A percentile compares a stretch with the other conserved stretches of the same genome.
Evolutionary conservation across 2,113 vertebrate species (phyloP).

Genomic region (Promerops cafer): DNA sequence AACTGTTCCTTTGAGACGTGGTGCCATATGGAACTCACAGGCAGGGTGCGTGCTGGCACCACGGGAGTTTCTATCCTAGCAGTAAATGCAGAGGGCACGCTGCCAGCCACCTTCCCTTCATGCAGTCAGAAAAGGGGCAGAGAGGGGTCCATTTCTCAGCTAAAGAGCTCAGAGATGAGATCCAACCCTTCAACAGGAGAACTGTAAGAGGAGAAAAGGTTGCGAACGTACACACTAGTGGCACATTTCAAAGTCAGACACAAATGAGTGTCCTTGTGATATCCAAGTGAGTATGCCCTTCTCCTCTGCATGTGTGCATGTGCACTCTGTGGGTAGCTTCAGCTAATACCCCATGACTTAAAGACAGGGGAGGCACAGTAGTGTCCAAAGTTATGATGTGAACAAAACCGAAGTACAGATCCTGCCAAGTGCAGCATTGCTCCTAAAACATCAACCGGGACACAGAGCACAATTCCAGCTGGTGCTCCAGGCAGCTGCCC

Average conservation of each 20-base stretch:
- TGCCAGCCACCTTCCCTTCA: not conserved
- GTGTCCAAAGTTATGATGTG: rapidly evolving
- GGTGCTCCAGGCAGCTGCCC: not conserved
- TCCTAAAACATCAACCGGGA: not conserved
- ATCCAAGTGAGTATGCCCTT: not conserved
- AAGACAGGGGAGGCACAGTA: too few relatives aligned
- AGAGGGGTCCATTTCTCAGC: not conserved
- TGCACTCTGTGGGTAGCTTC: not conserved
- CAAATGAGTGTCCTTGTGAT: not conserved
- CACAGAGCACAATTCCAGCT: not conserved
- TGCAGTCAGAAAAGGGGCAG: not conserved
- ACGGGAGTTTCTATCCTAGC: not conserved
- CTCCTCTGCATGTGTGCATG: not conserved
- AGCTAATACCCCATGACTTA: not conserved
- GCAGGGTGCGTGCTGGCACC: rapidly evolving
- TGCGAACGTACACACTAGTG: not conserved
- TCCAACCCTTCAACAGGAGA: not conserved
- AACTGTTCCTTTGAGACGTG: not conserved
- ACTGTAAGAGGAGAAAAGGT: not conserved
- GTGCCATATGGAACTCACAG: not conserved
- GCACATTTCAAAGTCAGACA: not conserved
- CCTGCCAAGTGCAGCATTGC: not conserved
- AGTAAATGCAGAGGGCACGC: not conserved
- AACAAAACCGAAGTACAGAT: not conserved
- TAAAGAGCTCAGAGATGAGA: not conserved